These are phyloP conservation scores for Papilio helenus DNA, from an alignment of 1,140 invertebrate genomes.

Conservation along the genomic window DNA sequence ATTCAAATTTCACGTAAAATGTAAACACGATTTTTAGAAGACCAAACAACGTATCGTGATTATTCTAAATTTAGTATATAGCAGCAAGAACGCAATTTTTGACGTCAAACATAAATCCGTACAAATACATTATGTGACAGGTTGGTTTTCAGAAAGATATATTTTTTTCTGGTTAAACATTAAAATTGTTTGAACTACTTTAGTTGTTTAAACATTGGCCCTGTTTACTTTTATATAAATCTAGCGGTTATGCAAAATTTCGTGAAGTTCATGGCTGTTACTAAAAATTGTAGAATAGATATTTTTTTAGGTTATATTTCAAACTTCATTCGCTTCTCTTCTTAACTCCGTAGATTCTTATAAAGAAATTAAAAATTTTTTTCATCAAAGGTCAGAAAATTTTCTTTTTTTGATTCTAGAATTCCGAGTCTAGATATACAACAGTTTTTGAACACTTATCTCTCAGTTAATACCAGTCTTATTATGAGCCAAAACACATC, in stretches of 20 bases:
- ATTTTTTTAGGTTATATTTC: not conserved
- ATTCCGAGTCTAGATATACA: not conserved
- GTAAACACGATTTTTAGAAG: not conserved
- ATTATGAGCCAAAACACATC: no score
- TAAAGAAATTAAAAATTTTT: not conserved
- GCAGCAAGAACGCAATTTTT: not conserved
- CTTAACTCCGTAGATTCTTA: not conserved
- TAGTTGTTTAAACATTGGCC: not conserved
- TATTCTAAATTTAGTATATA: not conserved
- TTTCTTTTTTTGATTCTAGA: not conserved
- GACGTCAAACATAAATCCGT: constrained; percentile 25
- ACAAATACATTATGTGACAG: constrained; percentile 26
- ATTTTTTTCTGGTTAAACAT: constrained; percentile 6
- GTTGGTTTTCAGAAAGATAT: constrained; percentile 11
- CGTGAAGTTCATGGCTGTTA: not conserved
- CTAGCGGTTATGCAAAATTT: not conserved
- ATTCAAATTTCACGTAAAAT: not conserved
- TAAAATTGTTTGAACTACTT: not conserved
- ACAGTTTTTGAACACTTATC: not conserved
- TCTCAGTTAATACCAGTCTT: not conserved
- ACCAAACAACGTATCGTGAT: not conserved
- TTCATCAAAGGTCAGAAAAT: not conserved
- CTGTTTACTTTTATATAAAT: not conserved
- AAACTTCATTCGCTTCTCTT: not conserved
- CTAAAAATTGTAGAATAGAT: not conserved